phyloP scores from a whole-genome alignment of 2,113 vertebrate species.

The Carassius auratus region DNA sequence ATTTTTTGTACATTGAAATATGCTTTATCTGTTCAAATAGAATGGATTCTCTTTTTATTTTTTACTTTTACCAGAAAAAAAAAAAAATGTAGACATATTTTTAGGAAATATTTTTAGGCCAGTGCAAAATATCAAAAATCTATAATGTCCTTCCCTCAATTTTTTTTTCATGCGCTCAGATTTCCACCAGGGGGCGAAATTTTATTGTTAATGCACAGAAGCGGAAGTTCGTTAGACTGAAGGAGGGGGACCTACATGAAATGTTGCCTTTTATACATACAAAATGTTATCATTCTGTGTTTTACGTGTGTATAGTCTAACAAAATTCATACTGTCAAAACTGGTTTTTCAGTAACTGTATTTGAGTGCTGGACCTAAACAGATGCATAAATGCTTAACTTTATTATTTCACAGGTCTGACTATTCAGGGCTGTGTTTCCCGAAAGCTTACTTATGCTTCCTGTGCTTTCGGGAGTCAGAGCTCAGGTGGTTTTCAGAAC shows the following conservation, averaged over 20 bases:
- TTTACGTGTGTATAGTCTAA: constrained; percentile 3
- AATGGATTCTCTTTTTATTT: background rate
- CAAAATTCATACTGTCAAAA: constrained; percentile 20
- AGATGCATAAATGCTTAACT: background rate
- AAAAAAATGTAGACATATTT: background rate
- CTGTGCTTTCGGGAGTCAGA: background rate
- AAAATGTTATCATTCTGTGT: background rate
- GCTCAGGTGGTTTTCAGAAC: background rate
- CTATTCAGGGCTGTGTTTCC: background rate
- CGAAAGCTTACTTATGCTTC: background rate
- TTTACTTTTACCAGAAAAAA: background rate
- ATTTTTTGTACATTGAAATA: background rate
- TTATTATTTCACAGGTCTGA: background rate
- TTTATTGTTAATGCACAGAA: constrained; percentile 23
- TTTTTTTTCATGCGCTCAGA: background rate
- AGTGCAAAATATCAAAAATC: background rate
- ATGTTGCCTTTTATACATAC: background rate
- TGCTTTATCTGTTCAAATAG: background rate
- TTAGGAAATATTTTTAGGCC: background rate
- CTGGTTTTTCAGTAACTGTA: background rate
- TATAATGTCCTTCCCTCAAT: background rate
- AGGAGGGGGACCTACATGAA: background rate
- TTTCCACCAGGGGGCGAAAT: constrained; percentile 48
- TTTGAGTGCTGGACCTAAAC: background rate
- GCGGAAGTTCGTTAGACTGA: background rate